phyloP scores from a whole-genome alignment of 2,797 vertebrate genomes.

The Merluccius polli region DNA sequence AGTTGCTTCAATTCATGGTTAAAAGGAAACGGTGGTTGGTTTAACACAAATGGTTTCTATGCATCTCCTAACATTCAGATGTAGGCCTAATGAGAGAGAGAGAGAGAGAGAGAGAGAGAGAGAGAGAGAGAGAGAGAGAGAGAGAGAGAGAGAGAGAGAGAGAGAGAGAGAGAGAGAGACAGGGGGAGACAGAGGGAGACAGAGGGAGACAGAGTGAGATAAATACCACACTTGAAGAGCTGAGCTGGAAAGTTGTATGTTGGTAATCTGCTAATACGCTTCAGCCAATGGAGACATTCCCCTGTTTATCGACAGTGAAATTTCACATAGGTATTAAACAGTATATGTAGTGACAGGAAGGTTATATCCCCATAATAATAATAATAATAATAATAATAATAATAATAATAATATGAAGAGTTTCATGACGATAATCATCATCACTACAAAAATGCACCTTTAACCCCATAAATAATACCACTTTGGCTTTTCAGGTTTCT shows the following conservation, averaged over 20 bases:
- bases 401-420: neutral
- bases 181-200: neutral
- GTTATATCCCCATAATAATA: no score
- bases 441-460: neutral
- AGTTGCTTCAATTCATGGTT: neutral
- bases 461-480: neutral
- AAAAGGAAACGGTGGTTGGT: neutral
- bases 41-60: neutral
- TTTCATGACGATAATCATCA: neutral
- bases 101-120: constrained; percentile 1
- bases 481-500: neutral
- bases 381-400: neutral
- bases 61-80: neutral
- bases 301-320: no score
- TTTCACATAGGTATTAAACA: no score
- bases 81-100: neutral
- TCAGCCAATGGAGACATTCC: no score
- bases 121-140: constrained; percentile 2
- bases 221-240: neutral
- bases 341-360: neutral
- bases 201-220: neutral
- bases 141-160: neutral
- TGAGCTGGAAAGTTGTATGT: neutral
- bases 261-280: neutral
- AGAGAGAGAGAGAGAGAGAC: no score